phyloP scores from a whole-genome alignment of 2,888 invertebrate genomes.

The Andrena trimmerana region DNA sequence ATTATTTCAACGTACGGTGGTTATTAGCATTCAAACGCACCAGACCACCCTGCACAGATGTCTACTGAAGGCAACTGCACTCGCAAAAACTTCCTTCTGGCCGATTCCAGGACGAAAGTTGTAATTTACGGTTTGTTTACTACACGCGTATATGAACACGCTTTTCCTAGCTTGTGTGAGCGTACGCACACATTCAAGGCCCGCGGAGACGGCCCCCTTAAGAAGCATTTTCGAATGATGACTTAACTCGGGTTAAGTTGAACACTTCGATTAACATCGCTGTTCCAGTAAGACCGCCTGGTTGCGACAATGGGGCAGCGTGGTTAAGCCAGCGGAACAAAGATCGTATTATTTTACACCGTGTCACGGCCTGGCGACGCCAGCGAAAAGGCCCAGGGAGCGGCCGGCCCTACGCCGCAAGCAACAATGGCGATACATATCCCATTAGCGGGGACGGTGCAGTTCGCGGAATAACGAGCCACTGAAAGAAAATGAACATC shows the following conservation, averaged over 20 bases:
- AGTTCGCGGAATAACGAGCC: conserved; percentile 65
- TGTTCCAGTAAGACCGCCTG: neutral
- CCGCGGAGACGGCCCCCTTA: too few species aligned
- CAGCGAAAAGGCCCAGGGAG: conserved; percentile 12
- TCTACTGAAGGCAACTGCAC: too few species aligned
- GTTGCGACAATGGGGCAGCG: neutral
- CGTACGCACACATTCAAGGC: too few species aligned
- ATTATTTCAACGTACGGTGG: too few species aligned
- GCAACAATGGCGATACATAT: conserved; percentile 67
- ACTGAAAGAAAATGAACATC: conserved; percentile 65
- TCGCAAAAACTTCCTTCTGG: too few species aligned
- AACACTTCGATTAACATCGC: neutral
- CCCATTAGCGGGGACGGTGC: conserved; percentile 67
- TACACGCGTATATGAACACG: too few species aligned
- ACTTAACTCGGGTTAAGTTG: neutral
- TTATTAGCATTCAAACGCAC: too few species aligned
- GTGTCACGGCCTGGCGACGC: conserved; percentile 1
- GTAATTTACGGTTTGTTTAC: too few species aligned
- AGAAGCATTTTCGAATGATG: too few species aligned
- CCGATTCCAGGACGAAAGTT: too few species aligned
- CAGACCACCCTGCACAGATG: too few species aligned
- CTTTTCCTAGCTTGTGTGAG: too few species aligned
- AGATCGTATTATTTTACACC: conserved; percentile 3
- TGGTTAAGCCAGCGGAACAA: neutral
- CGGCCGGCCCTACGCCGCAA: conserved; percentile 14